A percentile compares a stretch with the other conserved stretches of the same genome.
Conservation (phyloP, 2,888 invertebrate species). For the Campoplex capitator region DNA sequence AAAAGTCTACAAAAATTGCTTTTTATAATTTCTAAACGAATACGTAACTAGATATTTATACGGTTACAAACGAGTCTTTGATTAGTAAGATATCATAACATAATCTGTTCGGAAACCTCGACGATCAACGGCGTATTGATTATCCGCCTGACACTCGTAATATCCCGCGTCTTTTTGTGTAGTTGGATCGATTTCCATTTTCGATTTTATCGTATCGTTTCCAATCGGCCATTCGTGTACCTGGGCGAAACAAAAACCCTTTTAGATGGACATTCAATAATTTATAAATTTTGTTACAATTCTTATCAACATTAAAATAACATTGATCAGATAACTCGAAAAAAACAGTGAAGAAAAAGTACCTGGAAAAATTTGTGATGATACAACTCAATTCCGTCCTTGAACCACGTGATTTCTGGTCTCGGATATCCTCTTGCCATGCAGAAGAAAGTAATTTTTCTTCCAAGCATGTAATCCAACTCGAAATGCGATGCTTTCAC, state of each 20-base stretch:
- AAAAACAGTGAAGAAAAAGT: conserved; percentile 56
- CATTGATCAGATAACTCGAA: neutral
- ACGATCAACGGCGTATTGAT: conserved; percentile 89
- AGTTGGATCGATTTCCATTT: conserved; percentile 91
- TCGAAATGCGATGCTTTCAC: conserved; percentile 90
- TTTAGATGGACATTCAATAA: conserved; percentile 13
- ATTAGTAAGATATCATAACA: conserved; percentile 86
- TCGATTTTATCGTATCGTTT: conserved; percentile 89
- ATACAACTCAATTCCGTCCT: conserved; percentile 91
- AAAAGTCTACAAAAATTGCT: conserved; percentile 6
- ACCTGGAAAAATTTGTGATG: conserved; percentile 90
- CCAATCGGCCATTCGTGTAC: conserved; percentile 89
- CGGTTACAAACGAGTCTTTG: conserved; percentile 10
- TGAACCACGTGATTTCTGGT: conserved; percentile 92
- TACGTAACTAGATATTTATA: neutral
- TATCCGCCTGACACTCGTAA: conserved; percentile 90
- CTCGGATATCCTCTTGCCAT: conserved; percentile 90
- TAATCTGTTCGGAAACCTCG: conserved; percentile 89
- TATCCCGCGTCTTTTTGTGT: conserved; percentile 90
- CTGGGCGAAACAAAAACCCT: conserved; percentile 74
- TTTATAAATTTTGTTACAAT: conserved; percentile 1
- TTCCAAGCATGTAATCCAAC: conserved; percentile 90
- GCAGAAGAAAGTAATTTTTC: conserved; percentile 91
- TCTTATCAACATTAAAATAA: neutral
- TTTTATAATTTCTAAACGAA: conserved; percentile 1